phyloP scores from a whole-genome alignment of 2,797 vertebrate species.

The Pangasius djambal region DNA sequence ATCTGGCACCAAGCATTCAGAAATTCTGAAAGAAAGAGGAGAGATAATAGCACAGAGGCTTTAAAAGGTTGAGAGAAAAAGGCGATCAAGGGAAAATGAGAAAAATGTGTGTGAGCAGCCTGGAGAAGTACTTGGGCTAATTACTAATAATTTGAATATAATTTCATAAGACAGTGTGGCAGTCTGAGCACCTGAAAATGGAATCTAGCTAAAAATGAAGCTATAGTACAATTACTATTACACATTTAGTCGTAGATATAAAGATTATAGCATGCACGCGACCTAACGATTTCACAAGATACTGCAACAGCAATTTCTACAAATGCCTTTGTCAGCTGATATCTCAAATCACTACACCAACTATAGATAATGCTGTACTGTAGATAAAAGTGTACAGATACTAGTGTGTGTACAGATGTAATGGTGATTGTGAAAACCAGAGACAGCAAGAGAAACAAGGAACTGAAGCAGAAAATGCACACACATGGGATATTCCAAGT shows the following conservation, averaged over 20 bases:
- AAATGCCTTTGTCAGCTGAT: background rate
- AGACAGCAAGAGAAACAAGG: background rate
- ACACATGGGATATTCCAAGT: constrained; percentile 10
- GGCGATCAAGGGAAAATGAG: background rate
- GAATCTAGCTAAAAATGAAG: background rate
- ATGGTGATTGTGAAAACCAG: background rate
- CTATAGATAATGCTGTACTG: background rate
- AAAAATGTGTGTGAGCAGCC: background rate
- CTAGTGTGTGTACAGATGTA: background rate
- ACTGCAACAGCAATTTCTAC: background rate
- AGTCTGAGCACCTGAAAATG: background rate
- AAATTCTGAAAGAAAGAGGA: constrained; percentile 81
- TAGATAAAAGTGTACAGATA: background rate
- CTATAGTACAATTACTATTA: background rate
- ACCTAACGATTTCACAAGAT: background rate
- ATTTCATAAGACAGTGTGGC: background rate
- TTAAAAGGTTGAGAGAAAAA: background rate
- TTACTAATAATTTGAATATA: background rate
- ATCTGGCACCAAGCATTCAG: constrained; percentile 71
- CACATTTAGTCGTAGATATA: background rate
- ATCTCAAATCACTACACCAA: background rate
- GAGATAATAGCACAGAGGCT: constrained; percentile 59
- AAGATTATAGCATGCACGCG: background rate
- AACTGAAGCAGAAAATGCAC: background rate
- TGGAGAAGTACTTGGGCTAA: background rate